Percentiles rank a stretch among this genome's conserved stretches.
Evolutionary conservation across 1,140 invertebrate species (phyloP).

Genomic region (Trichogramma pretiosum): DNA sequence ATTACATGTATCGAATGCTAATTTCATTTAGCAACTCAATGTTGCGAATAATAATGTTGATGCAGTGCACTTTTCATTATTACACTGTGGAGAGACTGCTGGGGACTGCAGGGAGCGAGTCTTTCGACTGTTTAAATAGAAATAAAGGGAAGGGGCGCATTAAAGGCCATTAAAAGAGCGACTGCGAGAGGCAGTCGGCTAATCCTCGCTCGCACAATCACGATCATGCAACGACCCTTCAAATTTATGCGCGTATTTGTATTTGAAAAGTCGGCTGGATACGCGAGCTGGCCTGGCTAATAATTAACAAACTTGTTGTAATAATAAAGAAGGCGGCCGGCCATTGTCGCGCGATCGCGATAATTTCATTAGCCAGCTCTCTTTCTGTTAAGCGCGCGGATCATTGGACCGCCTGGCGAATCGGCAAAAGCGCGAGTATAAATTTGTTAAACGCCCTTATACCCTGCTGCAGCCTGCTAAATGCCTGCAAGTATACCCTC

Average conservation of each 20-base stretch:
- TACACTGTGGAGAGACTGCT: no score
- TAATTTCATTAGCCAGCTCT: slow-evolving; percentile 14
- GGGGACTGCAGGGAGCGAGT: no score
- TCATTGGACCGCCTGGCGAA: no score
- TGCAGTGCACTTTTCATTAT: slow-evolving; percentile 39
- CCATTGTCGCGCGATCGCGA: slow-evolving; percentile 1
- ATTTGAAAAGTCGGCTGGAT: slow-evolving; percentile 20
- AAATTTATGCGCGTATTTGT: no score
- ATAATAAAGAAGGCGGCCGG: slow-evolving; percentile 9
- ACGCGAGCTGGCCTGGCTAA: not conserved
- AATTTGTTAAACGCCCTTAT: no score
- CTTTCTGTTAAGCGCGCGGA: no score
- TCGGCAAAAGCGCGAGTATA: no score
- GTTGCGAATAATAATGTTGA: slow-evolving; percentile 43
- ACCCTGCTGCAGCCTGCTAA: no score
- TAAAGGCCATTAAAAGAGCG: slow-evolving; percentile 41
- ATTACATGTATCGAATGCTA: slow-evolving; percentile 37
- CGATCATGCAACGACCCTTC: slow-evolving; percentile 23
- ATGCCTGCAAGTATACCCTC: no score
- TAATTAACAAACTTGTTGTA: slow-evolving; percentile 13
- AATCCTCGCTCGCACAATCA: slow-evolving; percentile 33
- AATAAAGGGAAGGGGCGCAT: no score
- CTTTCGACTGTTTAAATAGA: slow-evolving; percentile 35
- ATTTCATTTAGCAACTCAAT: slow-evolving; percentile 44
- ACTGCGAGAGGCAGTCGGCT: slow-evolving; percentile 24